A percentile compares a stretch with the other conserved stretches of the same genome.
phyloP scores from a whole-genome alignment of 2,888 invertebrate species.

The Pristionchus mayeri region DNA sequence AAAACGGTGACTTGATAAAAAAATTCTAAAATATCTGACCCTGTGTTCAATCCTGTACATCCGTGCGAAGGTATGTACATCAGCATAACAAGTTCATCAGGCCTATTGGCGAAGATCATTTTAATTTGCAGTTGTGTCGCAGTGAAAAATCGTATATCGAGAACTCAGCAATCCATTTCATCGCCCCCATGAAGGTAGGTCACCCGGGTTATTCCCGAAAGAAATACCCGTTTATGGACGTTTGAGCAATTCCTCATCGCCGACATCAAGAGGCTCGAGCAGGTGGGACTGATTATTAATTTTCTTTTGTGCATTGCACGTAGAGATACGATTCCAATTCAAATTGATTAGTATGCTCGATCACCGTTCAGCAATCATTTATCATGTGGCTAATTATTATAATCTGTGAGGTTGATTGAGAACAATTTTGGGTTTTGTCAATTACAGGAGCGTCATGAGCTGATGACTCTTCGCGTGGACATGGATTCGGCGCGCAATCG shows the following conservation, averaged over 20 bases:
- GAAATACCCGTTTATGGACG: constrained; percentile 42
- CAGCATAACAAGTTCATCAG: too few relatives aligned
- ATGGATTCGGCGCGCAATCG: constrained; percentile 46
- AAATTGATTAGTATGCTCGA: too few relatives aligned
- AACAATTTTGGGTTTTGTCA: too few relatives aligned
- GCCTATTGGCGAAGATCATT: too few relatives aligned
- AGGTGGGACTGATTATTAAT: constrained; percentile 2
- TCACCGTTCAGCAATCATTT: too few relatives aligned
- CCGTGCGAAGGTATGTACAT: too few relatives aligned
- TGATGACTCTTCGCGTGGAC: constrained; percentile 47
- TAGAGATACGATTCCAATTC: too few relatives aligned
- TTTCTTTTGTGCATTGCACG: too few relatives aligned
- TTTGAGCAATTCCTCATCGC: constrained; percentile 50
- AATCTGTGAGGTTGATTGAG: too few relatives aligned
- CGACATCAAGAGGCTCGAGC: constrained; percentile 46
- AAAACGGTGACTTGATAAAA: constrained; percentile 1
- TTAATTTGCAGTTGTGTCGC: constrained; percentile 46
- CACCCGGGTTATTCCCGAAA: neutral
- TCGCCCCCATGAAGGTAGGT: constrained; percentile 47
- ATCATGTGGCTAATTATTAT: too few relatives aligned
- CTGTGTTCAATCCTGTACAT: neutral
- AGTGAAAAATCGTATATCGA: constrained; percentile 44
- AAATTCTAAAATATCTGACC: neutral
- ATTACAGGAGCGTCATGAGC: constrained; percentile 42
- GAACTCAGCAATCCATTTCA: constrained; percentile 46